These are phyloP conservation scores for Ceuthmochares aereus DNA, from an alignment of 2,113 vertebrate genomes.

Conservation along the genomic window DNA sequence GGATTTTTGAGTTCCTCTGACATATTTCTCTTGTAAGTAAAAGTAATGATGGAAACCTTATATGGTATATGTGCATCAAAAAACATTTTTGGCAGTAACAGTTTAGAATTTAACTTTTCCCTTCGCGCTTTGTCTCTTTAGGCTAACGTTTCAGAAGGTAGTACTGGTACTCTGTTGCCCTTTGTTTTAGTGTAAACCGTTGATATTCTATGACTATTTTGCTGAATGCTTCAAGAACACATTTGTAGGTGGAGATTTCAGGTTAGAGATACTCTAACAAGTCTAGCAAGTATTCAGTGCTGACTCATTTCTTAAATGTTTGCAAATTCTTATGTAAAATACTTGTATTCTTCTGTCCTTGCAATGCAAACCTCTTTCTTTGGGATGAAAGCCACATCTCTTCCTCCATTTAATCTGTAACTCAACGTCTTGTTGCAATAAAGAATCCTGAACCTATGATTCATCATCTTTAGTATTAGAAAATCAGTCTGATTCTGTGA, in stretches of 20 bases:
- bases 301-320: background rate
- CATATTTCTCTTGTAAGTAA: background rate
- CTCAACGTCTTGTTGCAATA: background rate
- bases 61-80: accelerated
- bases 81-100: background rate
- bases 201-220: background rate
- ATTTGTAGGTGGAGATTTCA: background rate
- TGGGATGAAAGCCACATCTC: background rate
- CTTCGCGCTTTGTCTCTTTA: background rate
- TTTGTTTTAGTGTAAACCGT: background rate
- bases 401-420: background rate
- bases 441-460: background rate
- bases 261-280: background rate
- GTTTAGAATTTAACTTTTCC: background rate
- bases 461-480: background rate
- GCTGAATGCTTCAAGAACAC: background rate
- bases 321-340: background rate
- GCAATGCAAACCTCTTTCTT: background rate
- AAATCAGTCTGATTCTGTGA: background rate
- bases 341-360: background rate
- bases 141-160: background rate
- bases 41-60: background rate
- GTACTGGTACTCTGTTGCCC: background rate
- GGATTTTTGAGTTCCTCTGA: background rate
- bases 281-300: background rate